Evolutionary conservation across 2,888 invertebrate species (phyloP), one percentile per base, ranked within the genome.

Genomic region (Cataglyphis altisquamis): DNA sequence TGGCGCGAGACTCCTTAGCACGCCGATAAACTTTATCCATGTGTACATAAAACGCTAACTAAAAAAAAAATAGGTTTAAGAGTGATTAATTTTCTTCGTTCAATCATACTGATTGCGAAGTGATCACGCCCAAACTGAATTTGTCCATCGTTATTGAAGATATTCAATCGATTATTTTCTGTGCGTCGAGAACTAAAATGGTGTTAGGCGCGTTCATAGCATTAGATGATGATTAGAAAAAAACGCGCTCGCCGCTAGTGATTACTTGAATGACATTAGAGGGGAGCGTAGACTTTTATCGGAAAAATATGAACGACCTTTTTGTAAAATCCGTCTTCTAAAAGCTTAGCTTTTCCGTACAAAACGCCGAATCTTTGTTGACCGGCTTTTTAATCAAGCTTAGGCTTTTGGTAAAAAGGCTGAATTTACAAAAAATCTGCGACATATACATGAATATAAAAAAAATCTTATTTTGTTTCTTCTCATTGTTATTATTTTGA

Each of bases 401-500:
- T 48, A 18, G 5, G 18, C 6, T 52, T 52, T n/a, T 18, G 9
- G 48, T 52, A n/a, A 52, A 52, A 52, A n/a, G 48, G 4, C 8
- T n/a, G 48, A 52, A 52, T 52, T 52, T 52, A 8, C 4, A n/a
- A 52, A 52, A 52, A 52, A 52, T n/a, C 18, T 48, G 48, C 48
- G 4, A 52, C 6, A 29, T 39, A 39, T 62, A 77, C 25, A 41
- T 25, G 1, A 29, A 55, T 66, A 55, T 77, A 25, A 25, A 25
- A 25, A 25, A 55, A 5, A 57, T 60, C 9, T 77, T 39, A 39
- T 52, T 9, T 67, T 48, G 6, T 52, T 52, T 52, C n/a, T n/a
- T n/a, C n/a, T 52, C 6, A 52, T 77, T 36, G 32, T 25, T 21
- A 52, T 45, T 68, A 78, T 41, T 78, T 78, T 68, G 5, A 57